Conservation (phyloP, 2,888 invertebrate genomes). For the Pyrgus malvae region DNA sequence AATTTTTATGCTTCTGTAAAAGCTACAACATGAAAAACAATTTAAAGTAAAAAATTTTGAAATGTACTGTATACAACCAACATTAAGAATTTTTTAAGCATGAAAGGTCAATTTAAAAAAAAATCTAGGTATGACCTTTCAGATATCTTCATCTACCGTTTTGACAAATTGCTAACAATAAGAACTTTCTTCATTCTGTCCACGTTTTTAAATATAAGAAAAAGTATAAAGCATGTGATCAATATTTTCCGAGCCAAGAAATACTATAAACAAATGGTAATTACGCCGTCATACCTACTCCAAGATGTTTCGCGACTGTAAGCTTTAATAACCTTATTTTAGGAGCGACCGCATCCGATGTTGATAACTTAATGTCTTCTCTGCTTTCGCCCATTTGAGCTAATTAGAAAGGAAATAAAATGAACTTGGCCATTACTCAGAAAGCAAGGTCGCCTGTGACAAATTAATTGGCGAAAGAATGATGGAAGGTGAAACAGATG, state of each 20-base stretch:
- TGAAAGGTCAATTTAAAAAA: too few species aligned
- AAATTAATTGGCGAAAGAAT: slow-evolving; percentile 58
- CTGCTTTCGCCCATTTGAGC: slow-evolving; percentile 42
- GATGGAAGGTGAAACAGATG: slow-evolving; percentile 29
- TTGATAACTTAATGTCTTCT: slow-evolving; percentile 33
- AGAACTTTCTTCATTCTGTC: too few species aligned
- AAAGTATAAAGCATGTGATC: not conserved
- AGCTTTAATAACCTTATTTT: slow-evolving; percentile 32
- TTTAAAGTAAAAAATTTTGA: too few species aligned
- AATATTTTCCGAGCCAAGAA: not conserved
- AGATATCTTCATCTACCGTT: too few species aligned
- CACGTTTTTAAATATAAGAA: too few species aligned
- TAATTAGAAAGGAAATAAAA: slow-evolving; percentile 65
- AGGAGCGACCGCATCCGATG: slow-evolving; percentile 27
- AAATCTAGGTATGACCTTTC: too few species aligned
- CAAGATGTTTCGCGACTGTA: slow-evolving; percentile 24
- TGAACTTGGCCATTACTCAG: slow-evolving; percentile 54
- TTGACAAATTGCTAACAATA: too few species aligned
- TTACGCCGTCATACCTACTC: slow-evolving; percentile 6
- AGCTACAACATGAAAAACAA: too few species aligned
- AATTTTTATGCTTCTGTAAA: too few species aligned
- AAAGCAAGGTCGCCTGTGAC: slow-evolving; percentile 52
- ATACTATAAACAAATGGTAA: slow-evolving; percentile 6
- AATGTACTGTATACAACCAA: too few species aligned
- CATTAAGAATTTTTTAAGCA: too few species aligned